phyloP scores from a whole-genome alignment of 2,113 vertebrate genomes.

The Pagrus major region DNA sequence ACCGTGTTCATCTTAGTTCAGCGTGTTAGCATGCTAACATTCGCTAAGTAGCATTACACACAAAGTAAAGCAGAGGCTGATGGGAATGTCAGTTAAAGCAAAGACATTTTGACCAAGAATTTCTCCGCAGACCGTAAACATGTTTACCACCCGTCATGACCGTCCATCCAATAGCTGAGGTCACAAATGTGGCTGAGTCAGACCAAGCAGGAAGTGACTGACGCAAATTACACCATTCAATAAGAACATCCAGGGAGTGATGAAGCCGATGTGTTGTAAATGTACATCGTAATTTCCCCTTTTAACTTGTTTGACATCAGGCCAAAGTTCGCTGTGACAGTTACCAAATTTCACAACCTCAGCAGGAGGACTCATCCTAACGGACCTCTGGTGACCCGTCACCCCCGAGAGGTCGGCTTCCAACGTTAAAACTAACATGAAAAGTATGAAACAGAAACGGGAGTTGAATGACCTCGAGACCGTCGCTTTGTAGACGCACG shows the following conservation, averaged over 20 bases:
- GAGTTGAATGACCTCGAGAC: conserved; percentile 71
- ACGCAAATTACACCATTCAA: background rate
- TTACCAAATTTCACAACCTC: conserved; percentile 55
- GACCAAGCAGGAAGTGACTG: background rate
- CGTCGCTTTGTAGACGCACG: conserved; percentile 48
- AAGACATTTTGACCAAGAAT: background rate
- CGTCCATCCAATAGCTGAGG: background rate
- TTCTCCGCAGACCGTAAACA: too few species aligned
- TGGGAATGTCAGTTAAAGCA: conserved; percentile 12
- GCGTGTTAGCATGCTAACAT: conserved; percentile 38
- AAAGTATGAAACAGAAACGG: conserved; percentile 50
- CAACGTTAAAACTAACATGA: conserved; percentile 31
- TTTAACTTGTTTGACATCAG: background rate
- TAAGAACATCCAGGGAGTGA: background rate
- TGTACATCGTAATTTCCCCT: conserved; percentile 27
- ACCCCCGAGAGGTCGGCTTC: conserved; percentile 27
- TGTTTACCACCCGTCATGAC: background rate
- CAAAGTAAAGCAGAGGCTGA: conserved; percentile 7
- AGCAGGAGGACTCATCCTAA: conserved; percentile 35
- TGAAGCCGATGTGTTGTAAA: conserved; percentile 7
- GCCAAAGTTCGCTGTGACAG: background rate
- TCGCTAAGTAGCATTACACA: background rate
- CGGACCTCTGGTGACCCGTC: conserved; percentile 21
- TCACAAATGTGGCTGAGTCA: background rate
- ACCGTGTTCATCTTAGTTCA: conserved; percentile 15